Evolutionary conservation across 2,797 vertebrate genomes (phyloP).

Genomic region (Lindbergichthys nudifrons): DNA sequence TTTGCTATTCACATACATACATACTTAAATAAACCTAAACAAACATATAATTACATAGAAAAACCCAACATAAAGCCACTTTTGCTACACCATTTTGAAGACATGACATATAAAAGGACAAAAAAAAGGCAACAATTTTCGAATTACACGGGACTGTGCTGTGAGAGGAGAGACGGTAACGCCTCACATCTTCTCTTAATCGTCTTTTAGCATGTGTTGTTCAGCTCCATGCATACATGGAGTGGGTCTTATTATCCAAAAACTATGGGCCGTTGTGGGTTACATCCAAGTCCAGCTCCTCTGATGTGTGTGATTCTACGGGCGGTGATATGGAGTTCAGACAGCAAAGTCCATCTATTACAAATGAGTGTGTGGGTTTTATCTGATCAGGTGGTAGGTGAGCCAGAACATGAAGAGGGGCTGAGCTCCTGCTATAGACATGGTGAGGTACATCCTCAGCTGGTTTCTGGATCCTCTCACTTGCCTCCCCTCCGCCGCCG

Average conservation of each 20-base stretch:
- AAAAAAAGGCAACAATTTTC: conserved; percentile 50
- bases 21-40: conserved; percentile 68
- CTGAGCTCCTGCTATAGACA: conserved; percentile 92
- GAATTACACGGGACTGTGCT: conserved; percentile 61
- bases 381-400: conserved; percentile 92
- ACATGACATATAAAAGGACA: conserved; percentile 43
- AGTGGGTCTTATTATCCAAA: conserved; percentile 34
- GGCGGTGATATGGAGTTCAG: conserved; percentile 22
- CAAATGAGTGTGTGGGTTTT: conserved; percentile 47
- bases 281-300: conserved; percentile 43
- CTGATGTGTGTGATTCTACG: conserved; percentile 5
- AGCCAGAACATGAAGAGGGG: conserved; percentile 96
- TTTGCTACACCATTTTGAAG: conserved; percentile 58
- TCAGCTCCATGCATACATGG: conserved; percentile 24
- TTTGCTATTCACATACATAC: conserved; percentile 51
- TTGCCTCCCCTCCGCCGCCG: conserved; percentile 88
- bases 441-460: conserved; percentile 95
- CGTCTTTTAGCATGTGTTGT: conserved; percentile 32
- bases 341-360: conserved; percentile 38
- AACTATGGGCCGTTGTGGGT: neutral
- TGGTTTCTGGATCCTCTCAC: conserved; percentile 91
- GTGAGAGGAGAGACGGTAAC: conserved; percentile 37
- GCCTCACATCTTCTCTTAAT: conserved; percentile 38
- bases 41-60: conserved; percentile 74
- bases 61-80: conserved; percentile 64